phyloP scores from a whole-genome alignment of 2,113 vertebrate species.

The Noctilio leporinus region DNA sequence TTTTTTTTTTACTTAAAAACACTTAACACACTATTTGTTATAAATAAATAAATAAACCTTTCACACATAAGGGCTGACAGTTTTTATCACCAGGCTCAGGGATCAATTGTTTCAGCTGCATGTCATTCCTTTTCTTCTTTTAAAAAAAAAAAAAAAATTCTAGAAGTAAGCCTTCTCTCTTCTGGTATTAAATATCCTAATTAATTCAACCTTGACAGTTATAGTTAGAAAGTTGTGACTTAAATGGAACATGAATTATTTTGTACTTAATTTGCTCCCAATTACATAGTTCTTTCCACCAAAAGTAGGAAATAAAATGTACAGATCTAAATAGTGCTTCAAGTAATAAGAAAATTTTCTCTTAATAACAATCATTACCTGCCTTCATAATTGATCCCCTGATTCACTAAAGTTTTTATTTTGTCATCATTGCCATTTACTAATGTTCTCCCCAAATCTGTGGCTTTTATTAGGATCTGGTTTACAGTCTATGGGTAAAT shows the following conservation, averaged over 20 bases:
- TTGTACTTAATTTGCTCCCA: constrained; percentile 58
- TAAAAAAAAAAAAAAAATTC: background rate
- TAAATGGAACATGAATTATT: constrained; percentile 57
- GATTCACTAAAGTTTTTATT: constrained; percentile 42
- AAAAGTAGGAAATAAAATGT: constrained; percentile 28
- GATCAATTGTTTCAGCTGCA: constrained; percentile 25
- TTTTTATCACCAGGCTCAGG: constrained; percentile 42
- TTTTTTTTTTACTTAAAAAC: background rate
- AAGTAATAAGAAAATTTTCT: constrained; percentile 8
- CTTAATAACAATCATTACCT: background rate
- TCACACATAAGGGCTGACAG: background rate
- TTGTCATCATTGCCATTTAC: constrained; percentile 37
- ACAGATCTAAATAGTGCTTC: constrained; percentile 43
- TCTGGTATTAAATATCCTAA: constrained; percentile 43
- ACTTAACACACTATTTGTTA: background rate
- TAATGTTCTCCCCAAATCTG: constrained; percentile 27
- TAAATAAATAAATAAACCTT: background rate
- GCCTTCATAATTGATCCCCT: constrained; percentile 21
- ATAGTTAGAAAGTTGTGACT: constrained; percentile 54
- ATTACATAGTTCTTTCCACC: constrained; percentile 1
- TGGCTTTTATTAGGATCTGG: constrained; percentile 26
- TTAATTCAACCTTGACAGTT: constrained; percentile 65
- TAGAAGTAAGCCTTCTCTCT: constrained; percentile 5
- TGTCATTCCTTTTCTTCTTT: background rate
- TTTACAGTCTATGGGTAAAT: background rate